Evolutionary conservation across 2,888 invertebrate genomes (phyloP), one percentile per base, ranked within the genome.

Genomic region (Drosophila prostipennis): DNA sequence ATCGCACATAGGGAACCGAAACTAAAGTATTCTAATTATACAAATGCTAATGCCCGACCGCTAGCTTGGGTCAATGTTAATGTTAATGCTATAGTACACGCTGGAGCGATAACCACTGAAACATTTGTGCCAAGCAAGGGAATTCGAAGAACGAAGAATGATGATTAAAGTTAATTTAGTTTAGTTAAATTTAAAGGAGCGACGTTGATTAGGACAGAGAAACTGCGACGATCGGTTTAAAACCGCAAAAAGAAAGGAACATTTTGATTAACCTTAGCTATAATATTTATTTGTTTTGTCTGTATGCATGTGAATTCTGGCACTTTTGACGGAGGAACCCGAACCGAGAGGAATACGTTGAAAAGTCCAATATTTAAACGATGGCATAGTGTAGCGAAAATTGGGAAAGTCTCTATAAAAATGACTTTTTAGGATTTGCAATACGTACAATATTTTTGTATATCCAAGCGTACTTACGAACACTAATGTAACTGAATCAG

Each of bases 21-120:
- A 79, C 76, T 77, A 76, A 87, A 83, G 82, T 83, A 87, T 83
- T 83, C 83, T 87, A 83, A 87, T 82, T 83, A 79, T 82, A 81
- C 73, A 58, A 77, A 78, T 85, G 81, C 84, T 79, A 81, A 79
- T 74, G 74, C 80, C 69, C 59, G 68, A 51, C 43, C 51, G 40
- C 42, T 32, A 56, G 74, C 65, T 67, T 67, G 69, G 82, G 74
- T 86, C 80, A 86, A 82, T 80, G 81, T 65, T 73, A 72, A 77
- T 72, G 63, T 46, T 63, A 77, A 75, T 73, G 60, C 59, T 61
- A 71, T 29, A 45, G 46, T 26, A 69, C 74, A 72, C 67, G 61
- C 80, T 72, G 70, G 61, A 70, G 70, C 64, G 56, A 74, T 80
- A 49, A 45, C 51, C 70, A 79, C 39, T 54, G 52, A 60, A 82